Percentiles rank a stretch among this genome's conserved stretches.
Conservation (phyloP, 2,888 invertebrate species). For the Drosophila colorata region DNA sequence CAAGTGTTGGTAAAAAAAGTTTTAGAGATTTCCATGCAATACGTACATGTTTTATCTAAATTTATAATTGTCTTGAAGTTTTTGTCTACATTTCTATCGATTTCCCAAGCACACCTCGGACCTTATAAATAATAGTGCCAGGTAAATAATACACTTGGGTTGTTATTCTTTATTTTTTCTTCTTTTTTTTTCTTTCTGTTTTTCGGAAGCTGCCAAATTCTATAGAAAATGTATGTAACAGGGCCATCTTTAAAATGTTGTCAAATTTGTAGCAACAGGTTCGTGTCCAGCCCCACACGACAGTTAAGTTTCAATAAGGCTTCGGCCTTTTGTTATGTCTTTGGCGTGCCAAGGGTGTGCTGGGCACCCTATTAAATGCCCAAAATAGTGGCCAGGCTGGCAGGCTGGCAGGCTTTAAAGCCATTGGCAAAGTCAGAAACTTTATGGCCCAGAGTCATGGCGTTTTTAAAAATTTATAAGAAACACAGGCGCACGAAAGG, state of each 20-base stretch:
- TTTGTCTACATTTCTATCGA: not conserved
- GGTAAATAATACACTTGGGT: conserved; percentile 35
- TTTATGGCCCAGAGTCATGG: conserved; percentile 61
- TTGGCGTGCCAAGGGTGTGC: not conserved
- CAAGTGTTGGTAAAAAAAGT: too few species aligned
- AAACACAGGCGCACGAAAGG: conserved; percentile 29
- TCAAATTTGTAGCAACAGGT: conserved; percentile 37
- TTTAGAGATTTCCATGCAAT: too few species aligned
- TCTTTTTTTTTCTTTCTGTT: not conserved
- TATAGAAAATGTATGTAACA: conserved; percentile 41
- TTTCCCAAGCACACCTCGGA: not conserved
- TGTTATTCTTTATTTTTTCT: too few species aligned
- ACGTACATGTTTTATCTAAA: too few species aligned
- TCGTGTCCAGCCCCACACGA: conserved; percentile 29
- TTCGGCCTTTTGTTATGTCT: conserved; percentile 41
- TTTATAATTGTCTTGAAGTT: too few species aligned
- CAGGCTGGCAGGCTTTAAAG: conserved; percentile 33
- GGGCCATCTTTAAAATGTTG: conserved; percentile 20
- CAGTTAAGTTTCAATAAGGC: conserved; percentile 55
- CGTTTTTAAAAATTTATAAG: conserved; percentile 75
- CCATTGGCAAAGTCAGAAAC: conserved; percentile 19
- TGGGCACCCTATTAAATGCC: conserved; percentile 13
- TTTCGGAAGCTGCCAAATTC: conserved; percentile 25
- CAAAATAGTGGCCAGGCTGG: not conserved
- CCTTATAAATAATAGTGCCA: conserved; percentile 17